Base-by-base conservation (phyloP, 2,888 invertebrate species). In the Oithona nana region DNA sequence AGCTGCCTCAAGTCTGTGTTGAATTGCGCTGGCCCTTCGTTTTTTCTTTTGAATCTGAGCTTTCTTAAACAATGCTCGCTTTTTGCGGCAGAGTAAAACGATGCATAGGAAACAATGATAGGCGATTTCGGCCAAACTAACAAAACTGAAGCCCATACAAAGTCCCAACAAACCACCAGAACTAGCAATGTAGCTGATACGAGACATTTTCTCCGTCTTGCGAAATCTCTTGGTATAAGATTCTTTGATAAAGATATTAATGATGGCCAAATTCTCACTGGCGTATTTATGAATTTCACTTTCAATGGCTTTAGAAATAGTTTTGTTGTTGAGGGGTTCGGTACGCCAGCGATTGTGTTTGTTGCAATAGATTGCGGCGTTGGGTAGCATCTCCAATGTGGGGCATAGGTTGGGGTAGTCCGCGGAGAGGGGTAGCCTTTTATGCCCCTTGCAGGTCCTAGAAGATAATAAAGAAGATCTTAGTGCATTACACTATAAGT, bases 221-320 rank as follows among this genome's bases (percentile, higher is more conserved):
- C 62, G 59, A 24, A 59, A 59, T 24, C 62, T 55, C 39, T 62
- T 62, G 13, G 62, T 54, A 28, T 62, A 62, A 16, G 62, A 31
- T 11, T 62, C 62, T 28, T 62, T 62, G 56, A 62, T 62, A 28
- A 62, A 62, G 28, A 62, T 62, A 39, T 62, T 62, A 28, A 62
- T 62, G 24, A 62, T 62, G 28, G 62, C 62, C 56, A 62, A 28
- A 20, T 57, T 57, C 50, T 54, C 55, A 11, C 31, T 22, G 24
- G 62, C 62, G 52, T 62, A 62, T 28, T 62, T 55, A n/a, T 56
- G 49, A 20, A 62, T 62, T 28, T 62, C 62, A n/a, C 24, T 56
- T 20, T 62, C 54, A 22, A 62, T 54, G n/a, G 26, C 49, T 24
- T 50, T 24, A n/a, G 59, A 39, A 24, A 59, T n/a, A 24, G 49